Conservation (phyloP, 2,797 vertebrate genomes). For the Tenualosa thibaudeaui region DNA sequence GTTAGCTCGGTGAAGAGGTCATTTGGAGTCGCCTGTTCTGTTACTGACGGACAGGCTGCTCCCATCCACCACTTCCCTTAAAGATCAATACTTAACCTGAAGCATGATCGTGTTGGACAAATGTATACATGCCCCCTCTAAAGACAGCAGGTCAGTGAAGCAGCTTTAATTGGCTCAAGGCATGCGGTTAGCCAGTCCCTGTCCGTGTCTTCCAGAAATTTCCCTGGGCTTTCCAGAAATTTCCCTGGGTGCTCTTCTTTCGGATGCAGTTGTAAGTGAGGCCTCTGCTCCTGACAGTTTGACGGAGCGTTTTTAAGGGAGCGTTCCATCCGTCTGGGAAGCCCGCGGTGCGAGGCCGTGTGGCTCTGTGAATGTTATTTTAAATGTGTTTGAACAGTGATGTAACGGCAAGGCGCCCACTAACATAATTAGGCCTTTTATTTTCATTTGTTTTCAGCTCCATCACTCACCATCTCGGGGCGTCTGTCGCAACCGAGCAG, state of each 20-base stretch:
- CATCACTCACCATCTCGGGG: conserved; percentile 49
- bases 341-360: conserved; percentile 49
- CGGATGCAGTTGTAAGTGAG: conserved; percentile 71
- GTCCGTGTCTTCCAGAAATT: conserved; percentile 58
- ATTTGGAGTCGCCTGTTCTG: background rate
- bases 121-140: conserved; percentile 48
- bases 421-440: conserved; percentile 58
- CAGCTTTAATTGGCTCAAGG: conserved; percentile 51
- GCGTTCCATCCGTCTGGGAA: conserved; percentile 69
- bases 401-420: conserved; percentile 50
- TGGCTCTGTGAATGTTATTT: conserved; percentile 48
- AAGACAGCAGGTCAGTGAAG: conserved; percentile 52
- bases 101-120: background rate
- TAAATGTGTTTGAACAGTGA: conserved; percentile 57
- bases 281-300: conserved; percentile 72
- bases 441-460: conserved; percentile 61
- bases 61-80: background rate
- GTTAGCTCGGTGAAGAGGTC: conserved; percentile 18
- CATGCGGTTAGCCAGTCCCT: background rate
- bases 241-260: conserved; percentile 66
- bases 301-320: conserved; percentile 72
- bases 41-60: conserved; percentile 6
- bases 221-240: conserved; percentile 60
- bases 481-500: background rate
- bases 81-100: conserved; percentile 12